Evolutionary conservation across 2,888 invertebrate species (phyloP).

Genomic region (Cremastinae sp.): DNA sequence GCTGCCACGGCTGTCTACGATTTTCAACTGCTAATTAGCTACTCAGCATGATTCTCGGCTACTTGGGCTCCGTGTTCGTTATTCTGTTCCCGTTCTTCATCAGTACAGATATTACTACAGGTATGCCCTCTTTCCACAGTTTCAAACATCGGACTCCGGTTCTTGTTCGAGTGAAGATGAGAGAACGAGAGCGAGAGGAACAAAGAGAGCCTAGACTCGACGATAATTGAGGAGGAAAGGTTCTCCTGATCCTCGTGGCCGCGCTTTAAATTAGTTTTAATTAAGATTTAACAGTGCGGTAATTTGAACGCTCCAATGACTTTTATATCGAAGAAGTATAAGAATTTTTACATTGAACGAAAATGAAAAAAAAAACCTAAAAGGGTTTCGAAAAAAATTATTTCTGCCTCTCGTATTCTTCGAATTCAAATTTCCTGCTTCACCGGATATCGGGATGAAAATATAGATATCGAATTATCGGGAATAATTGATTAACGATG

Average conservation of each 20-base stretch:
- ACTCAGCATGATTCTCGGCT: slow-evolving; percentile 60
- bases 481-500: background rate
- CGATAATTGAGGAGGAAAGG: slow-evolving; percentile 65
- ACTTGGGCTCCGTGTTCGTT: slow-evolving; percentile 13
- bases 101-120: background rate
- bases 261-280: slow-evolving; percentile 68
- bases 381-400: background rate
- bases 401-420: too few species aligned
- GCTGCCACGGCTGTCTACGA: slow-evolving; percentile 35
- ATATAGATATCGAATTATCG: background rate
- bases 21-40: slow-evolving; percentile 69
- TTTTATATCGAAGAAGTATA: slow-evolving; percentile 18
- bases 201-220: slow-evolving; percentile 40
- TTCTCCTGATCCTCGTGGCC: slow-evolving; percentile 59
- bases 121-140: background rate
- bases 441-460: too few species aligned
- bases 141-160: slow-evolving; percentile 7
- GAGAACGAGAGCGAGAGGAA: slow-evolving; percentile 9
- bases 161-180: slow-evolving; percentile 18
- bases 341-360: background rate
- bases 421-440: too few species aligned
- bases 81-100: slow-evolving; percentile 27
- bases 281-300: slow-evolving; percentile 69
- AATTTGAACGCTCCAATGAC: slow-evolving; percentile 39
- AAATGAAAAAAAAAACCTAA: background rate